Evolutionary conservation across 2,113 vertebrate species (phyloP).

Genomic region (Chelonoidis abingdonii): DNA sequence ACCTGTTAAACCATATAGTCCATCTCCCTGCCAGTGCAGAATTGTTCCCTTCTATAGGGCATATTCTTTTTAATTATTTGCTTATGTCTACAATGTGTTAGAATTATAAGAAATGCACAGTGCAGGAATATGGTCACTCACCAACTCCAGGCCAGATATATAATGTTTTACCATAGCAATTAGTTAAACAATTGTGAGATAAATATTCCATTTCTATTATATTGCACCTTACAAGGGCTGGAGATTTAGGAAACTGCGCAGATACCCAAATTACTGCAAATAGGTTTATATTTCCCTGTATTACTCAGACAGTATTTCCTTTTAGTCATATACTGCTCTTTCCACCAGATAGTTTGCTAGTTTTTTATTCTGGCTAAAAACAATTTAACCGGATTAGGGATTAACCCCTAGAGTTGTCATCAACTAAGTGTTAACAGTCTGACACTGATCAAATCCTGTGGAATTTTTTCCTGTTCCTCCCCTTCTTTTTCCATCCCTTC

Average conservation of each 20-base stretch:
- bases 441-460: constrained; percentile 47
- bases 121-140: not conserved
- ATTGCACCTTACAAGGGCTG: not conserved
- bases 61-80: not conserved
- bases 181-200: not conserved
- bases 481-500: not conserved
- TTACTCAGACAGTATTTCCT: constrained; percentile 35
- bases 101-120: not conserved
- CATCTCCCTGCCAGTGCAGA: not conserved
- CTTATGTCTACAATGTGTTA: not conserved
- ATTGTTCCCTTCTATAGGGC: not conserved
- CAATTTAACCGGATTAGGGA: constrained; percentile 62
- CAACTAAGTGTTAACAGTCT: constrained; percentile 57
- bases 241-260: not conserved
- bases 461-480: not conserved
- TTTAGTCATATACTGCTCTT: constrained; percentile 24
- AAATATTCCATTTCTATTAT: not conserved
- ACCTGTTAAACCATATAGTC: not conserved
- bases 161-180: not conserved
- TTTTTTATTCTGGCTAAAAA: constrained; percentile 66
- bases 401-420: constrained; percentile 71
- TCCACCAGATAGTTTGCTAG: constrained; percentile 67
- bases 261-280: not conserved
- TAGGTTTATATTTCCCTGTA: constrained; percentile 46
- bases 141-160: not conserved